A percentile compares a stretch with the other conserved stretches of the same genome.
phyloP scores from a whole-genome alignment of 1,140 invertebrate genomes.

The Drosophila ambigua region DNA sequence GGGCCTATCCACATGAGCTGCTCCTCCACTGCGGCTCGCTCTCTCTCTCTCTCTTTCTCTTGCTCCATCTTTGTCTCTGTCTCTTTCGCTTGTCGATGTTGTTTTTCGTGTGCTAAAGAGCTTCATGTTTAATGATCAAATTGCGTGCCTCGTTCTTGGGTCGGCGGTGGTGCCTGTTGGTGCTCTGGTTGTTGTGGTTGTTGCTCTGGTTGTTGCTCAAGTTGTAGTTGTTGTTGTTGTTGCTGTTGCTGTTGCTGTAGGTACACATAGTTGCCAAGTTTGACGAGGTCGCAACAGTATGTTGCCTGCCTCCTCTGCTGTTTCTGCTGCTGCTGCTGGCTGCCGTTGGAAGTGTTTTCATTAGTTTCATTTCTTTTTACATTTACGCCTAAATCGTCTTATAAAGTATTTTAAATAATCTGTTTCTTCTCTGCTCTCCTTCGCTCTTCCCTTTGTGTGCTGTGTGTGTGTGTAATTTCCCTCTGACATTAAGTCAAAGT shows the following conservation, averaged over 20 bases:
- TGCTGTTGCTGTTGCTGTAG: conserved; percentile 13
- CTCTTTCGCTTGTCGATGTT: conserved; percentile 33
- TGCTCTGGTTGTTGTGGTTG: conserved; percentile 42
- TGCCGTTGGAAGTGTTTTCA: conserved; percentile 68
- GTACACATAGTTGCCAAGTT: conserved; percentile 53
- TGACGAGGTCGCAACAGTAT: conserved; percentile 43
- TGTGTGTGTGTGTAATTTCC: conserved; percentile 58
- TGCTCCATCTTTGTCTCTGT: conserved; percentile 6
- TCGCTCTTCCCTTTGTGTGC: not conserved
- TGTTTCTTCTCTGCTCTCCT: not conserved
- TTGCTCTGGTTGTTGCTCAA: conserved; percentile 22
- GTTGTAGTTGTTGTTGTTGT: conserved; percentile 1
- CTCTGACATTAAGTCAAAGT: conserved; percentile 62
- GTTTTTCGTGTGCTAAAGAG: conserved; percentile 77
- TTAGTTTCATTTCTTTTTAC: conserved; percentile 77
- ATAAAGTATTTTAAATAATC: conserved; percentile 53
- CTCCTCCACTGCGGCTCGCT: conserved; percentile 8
- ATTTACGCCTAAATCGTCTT: conserved; percentile 72
- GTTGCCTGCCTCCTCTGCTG: conserved; percentile 1
- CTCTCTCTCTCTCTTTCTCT: conserved; percentile 26
- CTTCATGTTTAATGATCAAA: conserved; percentile 82
- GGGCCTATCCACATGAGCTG: conserved; percentile 36
- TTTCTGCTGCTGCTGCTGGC: conserved; percentile 18
- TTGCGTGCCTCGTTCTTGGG: conserved; percentile 72
- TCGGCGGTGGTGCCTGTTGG: conserved; percentile 45